A percentile compares a stretch with the other conserved stretches of the same genome.
Evolutionary conservation across 2,113 vertebrate genomes (phyloP).

Genomic region (Scomber colias): DNA sequence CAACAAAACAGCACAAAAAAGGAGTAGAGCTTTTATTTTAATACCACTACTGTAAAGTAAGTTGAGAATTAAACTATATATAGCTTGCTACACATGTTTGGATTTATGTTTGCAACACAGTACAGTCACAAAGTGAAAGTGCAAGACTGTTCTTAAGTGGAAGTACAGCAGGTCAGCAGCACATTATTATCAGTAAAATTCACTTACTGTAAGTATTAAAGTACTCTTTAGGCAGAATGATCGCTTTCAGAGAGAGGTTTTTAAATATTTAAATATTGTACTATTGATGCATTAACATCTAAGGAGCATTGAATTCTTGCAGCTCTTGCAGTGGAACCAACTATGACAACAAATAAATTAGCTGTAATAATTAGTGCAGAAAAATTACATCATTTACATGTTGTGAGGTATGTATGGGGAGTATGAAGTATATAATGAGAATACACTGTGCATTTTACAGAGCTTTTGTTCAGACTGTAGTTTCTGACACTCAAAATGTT

Average conservation of each 20-base stretch:
- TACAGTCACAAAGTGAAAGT: too few species aligned
- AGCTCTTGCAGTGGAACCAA: background rate
- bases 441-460: too few species aligned
- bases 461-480: too few species aligned
- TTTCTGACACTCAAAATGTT: too few species aligned
- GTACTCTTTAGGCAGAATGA: constrained; percentile 3
- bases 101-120: too few species aligned
- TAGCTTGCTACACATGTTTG: background rate
- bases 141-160: background rate
- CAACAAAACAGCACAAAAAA: background rate
- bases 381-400: background rate
- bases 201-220: background rate
- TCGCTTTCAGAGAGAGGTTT: too few species aligned
- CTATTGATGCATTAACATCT: background rate
- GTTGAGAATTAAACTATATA: background rate
- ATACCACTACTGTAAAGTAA: background rate
- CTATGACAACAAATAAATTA: background rate
- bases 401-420: background rate
- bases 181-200: background rate
- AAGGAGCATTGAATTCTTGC: background rate
- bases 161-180: background rate
- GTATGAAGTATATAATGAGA: background rate
- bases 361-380: background rate
- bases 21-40: background rate
- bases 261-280: background rate